These are phyloP conservation scores for Neotragus moschatus DNA, from an alignment of 2,113 vertebrate genomes.

Conservation along the genomic window DNA sequence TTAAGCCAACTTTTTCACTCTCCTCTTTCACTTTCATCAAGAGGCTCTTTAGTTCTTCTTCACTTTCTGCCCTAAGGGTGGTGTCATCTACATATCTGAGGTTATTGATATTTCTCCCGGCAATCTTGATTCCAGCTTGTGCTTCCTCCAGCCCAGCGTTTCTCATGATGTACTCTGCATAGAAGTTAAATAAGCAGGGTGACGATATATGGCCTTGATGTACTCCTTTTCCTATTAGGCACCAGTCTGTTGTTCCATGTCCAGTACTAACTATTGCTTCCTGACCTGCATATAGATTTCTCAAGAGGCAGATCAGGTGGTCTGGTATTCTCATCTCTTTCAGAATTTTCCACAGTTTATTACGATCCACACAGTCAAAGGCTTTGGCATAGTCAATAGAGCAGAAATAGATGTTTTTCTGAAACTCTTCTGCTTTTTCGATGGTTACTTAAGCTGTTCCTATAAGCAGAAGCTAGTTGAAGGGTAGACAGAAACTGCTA, in stretches of 20 bases:
- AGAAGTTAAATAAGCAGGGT: neutral
- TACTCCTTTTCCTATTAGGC: neutral
- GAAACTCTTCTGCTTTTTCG: neutral
- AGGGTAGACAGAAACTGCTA: neutral
- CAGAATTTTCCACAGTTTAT: neutral
- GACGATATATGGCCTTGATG: neutral
- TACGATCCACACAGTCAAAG: neutral
- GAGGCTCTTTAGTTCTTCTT: neutral
- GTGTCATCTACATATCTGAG: neutral
- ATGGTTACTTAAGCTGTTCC: neutral
- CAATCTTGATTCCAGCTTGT: neutral
- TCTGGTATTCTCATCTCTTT: neutral
- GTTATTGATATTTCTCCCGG: neutral
- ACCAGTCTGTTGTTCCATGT: neutral
- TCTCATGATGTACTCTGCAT: neutral
- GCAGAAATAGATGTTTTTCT: neutral
- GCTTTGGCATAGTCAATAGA: neutral
- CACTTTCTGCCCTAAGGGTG: neutral
- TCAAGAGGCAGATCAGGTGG: neutral
- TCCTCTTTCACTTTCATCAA: neutral
- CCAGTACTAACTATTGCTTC: neutral
- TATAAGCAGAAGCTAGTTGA: neutral
- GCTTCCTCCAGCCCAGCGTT: neutral
- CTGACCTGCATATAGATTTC: neutral
- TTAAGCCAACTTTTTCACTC: neutral